Evolutionary conservation across 2,113 vertebrate species (phyloP).

Genomic region (Rhinopomastus cyanomelas): DNA sequence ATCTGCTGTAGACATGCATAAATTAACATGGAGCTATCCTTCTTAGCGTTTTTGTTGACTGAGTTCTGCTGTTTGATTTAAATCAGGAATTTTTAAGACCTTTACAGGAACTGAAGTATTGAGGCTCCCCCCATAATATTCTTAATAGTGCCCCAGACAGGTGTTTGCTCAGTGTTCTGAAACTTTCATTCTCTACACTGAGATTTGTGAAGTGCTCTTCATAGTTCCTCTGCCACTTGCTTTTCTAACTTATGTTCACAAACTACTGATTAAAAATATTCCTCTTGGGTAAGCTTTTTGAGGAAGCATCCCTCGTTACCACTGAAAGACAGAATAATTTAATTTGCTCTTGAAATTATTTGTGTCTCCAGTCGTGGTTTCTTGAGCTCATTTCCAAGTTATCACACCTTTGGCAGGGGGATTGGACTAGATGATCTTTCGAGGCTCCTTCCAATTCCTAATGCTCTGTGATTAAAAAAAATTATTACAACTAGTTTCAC

Average conservation of each 20-base stretch:
- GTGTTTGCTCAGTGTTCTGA: not conserved
- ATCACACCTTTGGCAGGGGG: accelerated
- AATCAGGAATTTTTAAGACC: not conserved
- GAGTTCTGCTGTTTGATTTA: not conserved
- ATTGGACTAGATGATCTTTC: too few species aligned
- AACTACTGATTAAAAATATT: not conserved
- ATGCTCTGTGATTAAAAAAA: too few species aligned
- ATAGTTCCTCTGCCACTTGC: not conserved
- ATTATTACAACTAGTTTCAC: not conserved
- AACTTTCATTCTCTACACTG: not conserved
- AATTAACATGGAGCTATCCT: not conserved
- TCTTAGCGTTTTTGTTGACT: not conserved
- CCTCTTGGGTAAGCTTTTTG: not conserved
- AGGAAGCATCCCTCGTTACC: not conserved
- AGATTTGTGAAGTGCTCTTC: not conserved
- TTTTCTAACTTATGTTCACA: not conserved
- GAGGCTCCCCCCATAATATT: not conserved
- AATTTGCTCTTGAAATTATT: not conserved
- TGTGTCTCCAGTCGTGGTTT: not conserved
- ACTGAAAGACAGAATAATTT: not conserved
- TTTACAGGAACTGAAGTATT: not conserved
- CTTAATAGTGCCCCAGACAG: not conserved
- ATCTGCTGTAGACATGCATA: not conserved
- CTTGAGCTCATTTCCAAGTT: not conserved
- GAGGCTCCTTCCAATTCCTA: too few species aligned